Percentiles rank a stretch among this genome's conserved stretches.
Evolutionary conservation across 2,113 vertebrate species (phyloP).

Genomic region (Sebastes fasciatus): DNA sequence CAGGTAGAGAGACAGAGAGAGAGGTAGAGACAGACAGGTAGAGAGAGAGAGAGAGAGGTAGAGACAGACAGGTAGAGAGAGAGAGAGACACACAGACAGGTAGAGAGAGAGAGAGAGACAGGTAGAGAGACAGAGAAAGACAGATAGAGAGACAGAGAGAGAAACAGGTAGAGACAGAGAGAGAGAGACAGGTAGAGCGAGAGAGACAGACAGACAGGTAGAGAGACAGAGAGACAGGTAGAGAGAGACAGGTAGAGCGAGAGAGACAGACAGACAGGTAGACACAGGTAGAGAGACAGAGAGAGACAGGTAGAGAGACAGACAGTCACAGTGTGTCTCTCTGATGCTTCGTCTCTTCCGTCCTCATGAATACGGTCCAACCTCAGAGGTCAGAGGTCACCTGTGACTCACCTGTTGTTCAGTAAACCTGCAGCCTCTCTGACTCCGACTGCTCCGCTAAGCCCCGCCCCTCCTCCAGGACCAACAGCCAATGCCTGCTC

Average conservation of each 20-base stretch:
- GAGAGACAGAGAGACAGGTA: too few species aligned
- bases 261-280: too few species aligned
- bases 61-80: background rate
- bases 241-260: too few species aligned
- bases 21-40: background rate
- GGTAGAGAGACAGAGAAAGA: too few species aligned
- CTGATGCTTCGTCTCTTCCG: too few species aligned
- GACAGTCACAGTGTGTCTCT: too few species aligned
- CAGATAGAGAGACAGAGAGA: too few species aligned
- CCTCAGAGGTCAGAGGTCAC: background rate
- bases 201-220: too few species aligned
- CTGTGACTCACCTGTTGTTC: conserved; percentile 65
- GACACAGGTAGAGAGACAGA: too few species aligned
- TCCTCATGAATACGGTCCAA: background rate
- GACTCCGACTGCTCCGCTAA: conserved; percentile 50
- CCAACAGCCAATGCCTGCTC: conserved; percentile 40
- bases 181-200: too few species aligned
- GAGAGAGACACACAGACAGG: background rate
- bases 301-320: too few species aligned
- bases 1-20: background rate
- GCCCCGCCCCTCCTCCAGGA: conserved; percentile 49
- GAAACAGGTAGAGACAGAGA: too few species aligned
- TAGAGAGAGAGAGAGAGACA: background rate
- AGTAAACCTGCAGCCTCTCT: conserved; percentile 56
- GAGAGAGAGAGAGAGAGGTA: background rate